Conservation (phyloP, 2,113 vertebrate genomes). For the Carassius auratus region DNA sequence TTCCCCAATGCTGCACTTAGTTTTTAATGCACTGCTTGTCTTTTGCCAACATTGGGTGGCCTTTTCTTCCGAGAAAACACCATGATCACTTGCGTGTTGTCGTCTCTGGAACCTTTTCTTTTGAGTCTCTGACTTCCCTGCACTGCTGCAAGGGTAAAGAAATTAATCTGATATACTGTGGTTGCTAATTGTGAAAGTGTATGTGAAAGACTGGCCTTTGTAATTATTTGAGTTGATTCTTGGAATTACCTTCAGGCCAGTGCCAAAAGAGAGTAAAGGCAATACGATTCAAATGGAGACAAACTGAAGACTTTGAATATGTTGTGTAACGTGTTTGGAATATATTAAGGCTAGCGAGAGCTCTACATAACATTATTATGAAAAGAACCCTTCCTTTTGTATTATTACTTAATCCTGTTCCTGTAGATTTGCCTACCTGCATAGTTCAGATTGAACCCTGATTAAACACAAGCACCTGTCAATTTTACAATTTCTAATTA, state of each 20-base stretch:
- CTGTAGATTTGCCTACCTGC: no score
- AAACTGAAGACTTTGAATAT: no score
- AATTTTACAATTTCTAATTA: no score
- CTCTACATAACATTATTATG: no score
- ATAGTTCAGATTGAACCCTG: no score
- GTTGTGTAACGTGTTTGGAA: no score
- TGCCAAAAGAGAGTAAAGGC: not conserved
- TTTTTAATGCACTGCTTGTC: constrained; percentile 47
- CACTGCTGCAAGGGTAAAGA: not conserved
- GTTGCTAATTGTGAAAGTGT: constrained; percentile 11
- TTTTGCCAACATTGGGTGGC: constrained; percentile 48
- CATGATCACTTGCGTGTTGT: not conserved
- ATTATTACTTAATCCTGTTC: no score
- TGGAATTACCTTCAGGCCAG: not conserved
- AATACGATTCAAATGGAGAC: no score
- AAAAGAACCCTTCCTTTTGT: no score
- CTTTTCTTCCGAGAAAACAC: constrained; percentile 35
- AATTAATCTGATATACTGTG: not conserved
- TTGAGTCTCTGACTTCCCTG: not conserved
- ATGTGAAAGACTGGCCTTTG: not conserved
- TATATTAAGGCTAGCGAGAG: not conserved
- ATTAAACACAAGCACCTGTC: no score
- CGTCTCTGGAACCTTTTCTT: not conserved
- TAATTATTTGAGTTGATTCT: constrained; percentile 5
- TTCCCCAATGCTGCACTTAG: constrained; percentile 34